Evolutionary conservation across 2,888 invertebrate species (phyloP).

Genomic region (Drosophila rubida): DNA sequence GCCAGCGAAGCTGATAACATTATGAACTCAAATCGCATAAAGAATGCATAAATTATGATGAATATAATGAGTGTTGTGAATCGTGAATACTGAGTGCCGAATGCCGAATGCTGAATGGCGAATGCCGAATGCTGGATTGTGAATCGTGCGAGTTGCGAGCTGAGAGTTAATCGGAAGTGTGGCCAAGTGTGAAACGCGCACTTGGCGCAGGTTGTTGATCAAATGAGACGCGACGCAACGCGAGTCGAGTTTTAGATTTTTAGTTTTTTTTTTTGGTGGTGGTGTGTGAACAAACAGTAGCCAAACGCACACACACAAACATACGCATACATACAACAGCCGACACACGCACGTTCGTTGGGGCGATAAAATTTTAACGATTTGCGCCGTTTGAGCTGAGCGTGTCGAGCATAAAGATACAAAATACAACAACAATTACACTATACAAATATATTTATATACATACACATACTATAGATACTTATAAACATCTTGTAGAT

Average conservation of each 20-base stretch:
- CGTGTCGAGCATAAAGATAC: conserved; percentile 80
- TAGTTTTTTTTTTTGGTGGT: conserved; percentile 32
- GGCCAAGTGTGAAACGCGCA: conserved; percentile 60
- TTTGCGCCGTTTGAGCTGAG: conserved; percentile 76
- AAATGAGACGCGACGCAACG: conserved; percentile 6
- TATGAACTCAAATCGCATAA: conserved; percentile 51
- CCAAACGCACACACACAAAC: conserved; percentile 17
- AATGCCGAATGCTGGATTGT: conserved; percentile 14
- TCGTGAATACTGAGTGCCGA: not conserved
- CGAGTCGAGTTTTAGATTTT: conserved; percentile 28
- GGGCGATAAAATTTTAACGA: conserved; percentile 81
- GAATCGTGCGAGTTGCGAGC: conserved; percentile 22
- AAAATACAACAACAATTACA: conserved; percentile 39
- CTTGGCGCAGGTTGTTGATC: conserved; percentile 52
- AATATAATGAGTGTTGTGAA: conserved; percentile 30
- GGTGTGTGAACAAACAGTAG: conserved; percentile 52
- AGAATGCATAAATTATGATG: conserved; percentile 58
- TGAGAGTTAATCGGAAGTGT: conserved; percentile 52
- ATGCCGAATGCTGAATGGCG: not conserved
- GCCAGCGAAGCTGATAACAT: conserved; percentile 19
- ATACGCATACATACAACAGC: conserved; percentile 7
- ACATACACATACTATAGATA: conserved; percentile 44
- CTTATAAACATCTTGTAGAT: conserved; percentile 62
- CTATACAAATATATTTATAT: conserved; percentile 25
- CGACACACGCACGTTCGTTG: conserved; percentile 53